Evolutionary conservation across 2,113 vertebrate species (phyloP).

Genomic region (Numida meleagris): DNA sequence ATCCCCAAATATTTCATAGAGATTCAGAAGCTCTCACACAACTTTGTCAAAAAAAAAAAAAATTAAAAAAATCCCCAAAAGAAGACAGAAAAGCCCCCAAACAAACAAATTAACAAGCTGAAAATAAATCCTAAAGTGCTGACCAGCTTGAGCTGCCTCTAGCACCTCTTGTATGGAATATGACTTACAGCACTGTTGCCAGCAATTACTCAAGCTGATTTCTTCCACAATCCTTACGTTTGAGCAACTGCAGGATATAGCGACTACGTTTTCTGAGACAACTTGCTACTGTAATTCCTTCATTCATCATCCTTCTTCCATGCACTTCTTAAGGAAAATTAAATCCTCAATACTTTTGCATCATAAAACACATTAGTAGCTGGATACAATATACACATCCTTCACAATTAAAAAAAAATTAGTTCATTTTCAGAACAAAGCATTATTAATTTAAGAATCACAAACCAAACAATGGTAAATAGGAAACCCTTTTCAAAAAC

Average conservation of each 20-base stretch:
- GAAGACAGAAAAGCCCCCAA: background rate
- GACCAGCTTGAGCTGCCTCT: slow-evolving; percentile 73
- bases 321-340: slow-evolving; percentile 30
- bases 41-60: slow-evolving; percentile 54
- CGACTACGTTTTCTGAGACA: slow-evolving; percentile 36
- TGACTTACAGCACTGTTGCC: slow-evolving; percentile 64
- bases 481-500: slow-evolving; percentile 62
- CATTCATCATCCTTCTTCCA: slow-evolving; percentile 21
- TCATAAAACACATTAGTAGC: slow-evolving; percentile 59
- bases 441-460: slow-evolving; percentile 71
- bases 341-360: slow-evolving; percentile 57
- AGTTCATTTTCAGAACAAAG: slow-evolving; percentile 64
- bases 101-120: background rate
- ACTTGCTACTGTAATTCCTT: slow-evolving; percentile 54
- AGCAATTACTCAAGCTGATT: slow-evolving; percentile 67
- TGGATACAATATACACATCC: slow-evolving; percentile 66
- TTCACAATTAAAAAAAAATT: slow-evolving; percentile 50
- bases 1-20: slow-evolving; percentile 61
- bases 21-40: slow-evolving; percentile 74
- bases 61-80: background rate
- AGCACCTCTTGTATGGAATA: slow-evolving; percentile 76
- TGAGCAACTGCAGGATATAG: slow-evolving; percentile 49
- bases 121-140: slow-evolving; percentile 76
- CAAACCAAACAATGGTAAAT: slow-evolving; percentile 71
- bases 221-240: slow-evolving; percentile 43